These are phyloP conservation scores for Zaprionus tsacasi DNA, from an alignment of 1,140 invertebrate genomes.

Conservation along the genomic window DNA sequence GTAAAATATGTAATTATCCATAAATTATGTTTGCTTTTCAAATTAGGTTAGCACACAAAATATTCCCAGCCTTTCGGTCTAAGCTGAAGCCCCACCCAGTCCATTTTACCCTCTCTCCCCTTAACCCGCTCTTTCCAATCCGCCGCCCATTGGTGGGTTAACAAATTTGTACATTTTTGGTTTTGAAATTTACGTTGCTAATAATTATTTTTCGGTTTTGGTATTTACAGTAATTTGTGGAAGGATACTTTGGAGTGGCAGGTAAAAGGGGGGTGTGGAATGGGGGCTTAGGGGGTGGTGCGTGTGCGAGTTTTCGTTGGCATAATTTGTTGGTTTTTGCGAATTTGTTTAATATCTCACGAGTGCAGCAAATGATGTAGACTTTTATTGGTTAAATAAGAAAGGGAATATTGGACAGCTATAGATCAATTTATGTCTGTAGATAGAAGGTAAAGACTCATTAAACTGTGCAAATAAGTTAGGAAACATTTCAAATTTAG, in stretches of 20 bases:
- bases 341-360: constrained; percentile 16
- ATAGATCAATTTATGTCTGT: too few species aligned
- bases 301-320: constrained; percentile 15
- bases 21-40: constrained; percentile 52
- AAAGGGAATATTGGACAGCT: not conserved
- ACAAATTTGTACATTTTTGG: constrained; percentile 55
- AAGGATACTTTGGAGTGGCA: constrained; percentile 14
- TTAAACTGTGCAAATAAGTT: too few species aligned
- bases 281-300: not conserved
- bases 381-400: not conserved
- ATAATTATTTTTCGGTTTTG: constrained; percentile 54
- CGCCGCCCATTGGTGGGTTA: constrained; percentile 18
- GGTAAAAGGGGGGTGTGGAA: not conserved
- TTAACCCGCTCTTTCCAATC: not conserved
- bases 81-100: not conserved
- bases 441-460: too few species aligned
- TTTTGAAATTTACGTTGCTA: constrained; percentile 49
- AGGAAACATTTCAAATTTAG: too few species aligned
- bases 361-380: not conserved
- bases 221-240: constrained; percentile 32
- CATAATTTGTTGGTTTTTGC: constrained; percentile 21
- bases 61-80: not conserved
- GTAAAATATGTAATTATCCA: constrained; percentile 69
- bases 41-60: constrained; percentile 37
- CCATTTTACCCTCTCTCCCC: not conserved